A percentile compares a stretch with the other conserved stretches of the same genome.
These are phyloP conservation scores for Drosophila pseudoananassae DNA, from an alignment of 1,140 invertebrate genomes.

Conservation along the genomic window DNA sequence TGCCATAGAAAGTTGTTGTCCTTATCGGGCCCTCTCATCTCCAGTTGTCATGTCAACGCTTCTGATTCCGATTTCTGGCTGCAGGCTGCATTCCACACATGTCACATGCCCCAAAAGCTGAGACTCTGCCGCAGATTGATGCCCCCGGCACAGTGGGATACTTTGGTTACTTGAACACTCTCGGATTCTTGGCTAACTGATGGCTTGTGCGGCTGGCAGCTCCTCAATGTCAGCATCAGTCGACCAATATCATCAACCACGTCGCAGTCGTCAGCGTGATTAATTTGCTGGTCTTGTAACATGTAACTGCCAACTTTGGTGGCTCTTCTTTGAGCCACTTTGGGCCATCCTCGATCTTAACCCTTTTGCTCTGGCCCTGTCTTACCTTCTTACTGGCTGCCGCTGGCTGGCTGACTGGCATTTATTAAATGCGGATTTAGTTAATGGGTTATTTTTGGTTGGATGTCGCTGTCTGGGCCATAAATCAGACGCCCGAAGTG, in stretches of 20 bases:
- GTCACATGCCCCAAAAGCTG: slow-evolving; percentile 44
- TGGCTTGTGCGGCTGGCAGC: slow-evolving; percentile 73
- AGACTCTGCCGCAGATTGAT: slow-evolving; percentile 53
- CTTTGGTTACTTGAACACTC: slow-evolving; percentile 6
- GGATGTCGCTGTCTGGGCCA: slow-evolving; percentile 60
- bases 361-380: slow-evolving; percentile 23
- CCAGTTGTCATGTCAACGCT: slow-evolving; percentile 82
- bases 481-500: slow-evolving; percentile 63
- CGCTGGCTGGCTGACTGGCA: slow-evolving; percentile 46
- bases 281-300: slow-evolving; percentile 76
- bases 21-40: slow-evolving; percentile 68
- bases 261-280: slow-evolving; percentile 76
- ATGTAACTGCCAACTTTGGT: slow-evolving; percentile 51
- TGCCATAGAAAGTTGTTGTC: slow-evolving; percentile 69
- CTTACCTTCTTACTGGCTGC: slow-evolving; percentile 26
- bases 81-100: slow-evolving; percentile 73
- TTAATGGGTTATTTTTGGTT: slow-evolving; percentile 76
- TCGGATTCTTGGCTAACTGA: slow-evolving; percentile 49
- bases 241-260: slow-evolving; percentile 82
- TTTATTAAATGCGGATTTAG: slow-evolving; percentile 83
- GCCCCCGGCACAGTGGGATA: slow-evolving; percentile 53
- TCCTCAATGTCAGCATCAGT: slow-evolving; percentile 81
- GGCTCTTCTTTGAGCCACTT: background rate
- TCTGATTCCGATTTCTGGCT: slow-evolving; percentile 74
- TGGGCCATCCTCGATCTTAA: background rate